Evolutionary conservation across 2,113 vertebrate genomes (phyloP), one percentile per base, ranked within the genome.

Genomic region (Seriola aureovittata): DNA sequence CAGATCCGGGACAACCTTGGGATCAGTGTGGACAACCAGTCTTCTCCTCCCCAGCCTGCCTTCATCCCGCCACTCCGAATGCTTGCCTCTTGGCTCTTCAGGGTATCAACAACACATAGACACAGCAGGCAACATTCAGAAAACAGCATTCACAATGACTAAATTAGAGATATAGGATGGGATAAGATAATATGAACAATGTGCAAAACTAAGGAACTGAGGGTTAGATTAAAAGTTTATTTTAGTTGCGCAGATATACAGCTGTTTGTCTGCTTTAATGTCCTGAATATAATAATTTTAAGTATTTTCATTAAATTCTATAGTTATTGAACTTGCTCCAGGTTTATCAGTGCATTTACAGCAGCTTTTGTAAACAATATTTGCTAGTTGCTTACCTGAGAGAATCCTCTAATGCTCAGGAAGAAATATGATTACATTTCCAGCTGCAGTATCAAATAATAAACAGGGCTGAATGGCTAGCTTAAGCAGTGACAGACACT

Each of bases 1-100:
- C 89, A 99, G 98, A 98, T 99, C 91, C 95, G 98, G 93, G 98
- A 99, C 93, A 99, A 99, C 88, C 95, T 99, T 3, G 98, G 97
- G 32, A 96, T 99, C 83, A 99, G 97, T 59, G 89, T 96, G 89
- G 98, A 99, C 89, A 98, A 98, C 89, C 97, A 98, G 87, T 97
- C 96, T 16, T 98, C 97, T 80, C 96, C 97, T 2, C 96, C 96
- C 59, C 96, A 96, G 86, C 97, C 98, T 0, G 19, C 93, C 81
- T 96, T 99, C 83, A 98, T 98, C 90, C 98, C 98, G 72, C 98
- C 98, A 42, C 97, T 99, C 80, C 95, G 97, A 92, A 99, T 99
- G 96, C 96, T 99, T 93, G 97, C 97, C 3, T 98, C 98, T 1
- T 99, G 98, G 98, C 93, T 99, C 12, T 99, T 99, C 92, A 98